Evolutionary conservation across 2,888 invertebrate genomes (phyloP).

Genomic region (Crematogaster levior): DNA sequence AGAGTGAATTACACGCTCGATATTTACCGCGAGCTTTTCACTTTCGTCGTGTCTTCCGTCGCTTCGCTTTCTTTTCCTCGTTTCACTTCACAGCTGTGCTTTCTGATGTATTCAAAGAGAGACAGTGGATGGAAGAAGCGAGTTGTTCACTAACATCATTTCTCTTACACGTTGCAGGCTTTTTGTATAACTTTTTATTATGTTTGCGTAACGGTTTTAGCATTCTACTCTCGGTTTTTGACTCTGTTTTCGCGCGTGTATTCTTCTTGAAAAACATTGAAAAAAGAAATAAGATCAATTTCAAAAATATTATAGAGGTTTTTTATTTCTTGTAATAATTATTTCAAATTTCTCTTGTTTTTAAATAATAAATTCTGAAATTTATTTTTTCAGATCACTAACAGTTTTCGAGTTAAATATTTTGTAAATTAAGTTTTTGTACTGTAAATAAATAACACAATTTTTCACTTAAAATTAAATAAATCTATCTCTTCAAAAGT

Average conservation of each 20-base stretch:
- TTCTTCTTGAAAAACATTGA: background rate
- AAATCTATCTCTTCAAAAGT: background rate
- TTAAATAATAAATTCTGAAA: background rate
- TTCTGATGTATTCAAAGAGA: conserved; percentile 40
- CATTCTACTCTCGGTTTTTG: background rate
- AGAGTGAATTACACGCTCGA: conserved; percentile 85
- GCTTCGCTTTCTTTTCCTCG: conserved; percentile 45
- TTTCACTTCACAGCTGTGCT: conserved; percentile 44
- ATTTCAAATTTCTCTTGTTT: background rate
- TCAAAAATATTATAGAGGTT: background rate
- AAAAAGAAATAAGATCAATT: background rate
- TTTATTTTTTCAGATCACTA: background rate
- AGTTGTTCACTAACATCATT: conserved; percentile 67
- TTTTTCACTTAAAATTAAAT: background rate
- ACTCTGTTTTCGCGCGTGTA: background rate
- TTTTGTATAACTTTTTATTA: conserved; percentile 76
- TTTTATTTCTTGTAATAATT: background rate
- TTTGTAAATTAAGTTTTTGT: background rate
- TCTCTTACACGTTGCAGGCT: conserved; percentile 79
- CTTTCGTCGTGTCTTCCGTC: conserved; percentile 71
- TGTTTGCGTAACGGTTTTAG: conserved; percentile 15
- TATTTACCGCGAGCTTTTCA: conserved; percentile 84
- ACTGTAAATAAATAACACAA: background rate
- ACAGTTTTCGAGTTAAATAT: background rate
- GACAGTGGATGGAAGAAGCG: conserved; percentile 30